Base-by-base conservation (phyloP, 2,888 invertebrate genomes). In the Dasypogon diadema region DNA sequence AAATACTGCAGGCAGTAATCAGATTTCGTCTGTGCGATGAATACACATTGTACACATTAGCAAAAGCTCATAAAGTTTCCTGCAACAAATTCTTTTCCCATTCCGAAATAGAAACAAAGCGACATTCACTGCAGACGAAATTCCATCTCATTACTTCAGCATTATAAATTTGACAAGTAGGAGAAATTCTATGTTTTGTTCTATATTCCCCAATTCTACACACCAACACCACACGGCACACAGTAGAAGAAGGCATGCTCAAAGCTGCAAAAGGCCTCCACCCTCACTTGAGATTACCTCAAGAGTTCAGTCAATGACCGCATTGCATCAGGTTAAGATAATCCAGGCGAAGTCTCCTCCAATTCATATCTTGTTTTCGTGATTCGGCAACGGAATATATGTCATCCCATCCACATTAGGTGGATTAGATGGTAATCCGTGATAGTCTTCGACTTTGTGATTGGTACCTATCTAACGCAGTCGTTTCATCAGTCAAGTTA, bases 271-370 rank as follows among this genome's bases (percentile, higher is more conserved):
- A 34, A 54, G 70, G 54, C 18, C 21, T 26, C 51, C 54, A 70
- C 70, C 70, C 70, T 70, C 70, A 14, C 18, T 18, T 6, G 18
- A 34, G n/a, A 34, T 24, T 48, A 37, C 21, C 48, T 21, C 16
- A 46, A 48, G 48, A 48, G 8, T 34, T 70, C 70, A 70, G 70
- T 70, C 51, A 54, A 70, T 54, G 70, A 70, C 70, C 70, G 70
- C 70, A 70, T 54, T 70, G 70, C 70, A 70, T 70, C 70, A 70
- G 54, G 70, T 70, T 37, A 18, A 70, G 18, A 34, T 46, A 54
- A 54, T 6, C 8, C 21, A 12, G 42, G 2, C n/a, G 10, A 30
- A 30, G 2, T 42, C 12, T 42, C 2, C 42, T 12, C 12, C 6
- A 42, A 12, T 2, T 42, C 10, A 3, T 12, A 42, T 12, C 42